These are phyloP conservation scores for Gallinago stenura DNA, from an alignment of 2,797 vertebrate species.

Conservation along the genomic window DNA sequence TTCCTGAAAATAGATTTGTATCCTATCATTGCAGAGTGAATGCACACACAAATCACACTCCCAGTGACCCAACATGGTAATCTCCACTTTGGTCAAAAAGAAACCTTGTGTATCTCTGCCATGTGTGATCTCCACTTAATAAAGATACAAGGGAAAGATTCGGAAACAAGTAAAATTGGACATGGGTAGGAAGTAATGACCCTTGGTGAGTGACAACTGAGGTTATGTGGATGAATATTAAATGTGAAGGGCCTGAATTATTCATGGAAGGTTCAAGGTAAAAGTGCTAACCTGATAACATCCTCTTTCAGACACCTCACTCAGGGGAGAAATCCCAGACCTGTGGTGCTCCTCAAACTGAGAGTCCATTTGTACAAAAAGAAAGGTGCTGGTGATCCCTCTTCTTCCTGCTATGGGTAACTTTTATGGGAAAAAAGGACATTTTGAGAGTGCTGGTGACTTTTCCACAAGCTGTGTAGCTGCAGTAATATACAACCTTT, in stretches of 20 bases:
- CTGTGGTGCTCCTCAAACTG: background rate
- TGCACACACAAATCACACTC: background rate
- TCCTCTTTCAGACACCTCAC: slow-evolving; percentile 29
- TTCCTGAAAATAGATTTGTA: background rate
- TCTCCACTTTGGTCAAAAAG: background rate
- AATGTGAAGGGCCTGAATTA: slow-evolving; percentile 62
- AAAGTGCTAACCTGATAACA: slow-evolving; percentile 45
- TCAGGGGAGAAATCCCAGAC: background rate
- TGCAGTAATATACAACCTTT: background rate
- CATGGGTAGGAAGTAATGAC: background rate
- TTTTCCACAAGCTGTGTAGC: background rate
- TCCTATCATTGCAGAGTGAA: background rate
- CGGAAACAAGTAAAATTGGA: slow-evolving; percentile 18
- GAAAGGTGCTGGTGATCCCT: background rate
- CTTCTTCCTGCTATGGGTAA: background rate
- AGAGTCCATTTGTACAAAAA: background rate
- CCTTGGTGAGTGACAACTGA: slow-evolving; percentile 30
- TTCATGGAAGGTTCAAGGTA: slow-evolving; percentile 69
- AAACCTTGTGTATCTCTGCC: background rate
- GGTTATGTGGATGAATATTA: slow-evolving; percentile 54
- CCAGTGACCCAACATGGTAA: background rate
- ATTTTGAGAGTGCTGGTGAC: background rate
- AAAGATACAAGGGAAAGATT: background rate
- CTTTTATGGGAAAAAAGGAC: background rate
- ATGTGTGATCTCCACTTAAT: background rate